A percentile compares a stretch with the other conserved stretches of the same genome.
phyloP scores from a whole-genome alignment of 2,113 vertebrate genomes.

The Marmota monax region DNA sequence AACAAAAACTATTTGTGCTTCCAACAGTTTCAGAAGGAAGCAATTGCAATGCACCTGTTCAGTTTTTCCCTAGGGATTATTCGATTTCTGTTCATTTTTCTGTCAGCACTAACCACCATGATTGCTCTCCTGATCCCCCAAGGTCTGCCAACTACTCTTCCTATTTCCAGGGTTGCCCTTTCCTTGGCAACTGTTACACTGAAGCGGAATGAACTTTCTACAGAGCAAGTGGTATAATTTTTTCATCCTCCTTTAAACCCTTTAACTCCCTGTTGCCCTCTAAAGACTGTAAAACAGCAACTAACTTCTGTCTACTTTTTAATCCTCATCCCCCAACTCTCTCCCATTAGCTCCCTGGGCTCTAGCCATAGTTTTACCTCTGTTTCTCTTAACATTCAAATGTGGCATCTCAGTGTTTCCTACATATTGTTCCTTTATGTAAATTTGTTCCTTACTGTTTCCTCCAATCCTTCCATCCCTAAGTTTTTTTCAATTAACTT shows the following conservation, averaged over 20 bases:
- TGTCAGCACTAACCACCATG: neutral
- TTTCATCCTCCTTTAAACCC: neutral
- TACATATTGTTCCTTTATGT: neutral
- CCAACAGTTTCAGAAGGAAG: slow-evolving; percentile 6
- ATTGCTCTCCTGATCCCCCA: neutral
- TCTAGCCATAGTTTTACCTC: neutral
- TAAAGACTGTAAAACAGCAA: neutral
- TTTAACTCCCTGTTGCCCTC: neutral
- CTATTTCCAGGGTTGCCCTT: neutral
- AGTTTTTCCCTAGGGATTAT: neutral
- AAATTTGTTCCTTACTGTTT: neutral
- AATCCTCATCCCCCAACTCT: neutral
- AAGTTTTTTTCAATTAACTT: slow-evolving; percentile 7
- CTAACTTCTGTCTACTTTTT: neutral
- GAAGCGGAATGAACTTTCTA: neutral
- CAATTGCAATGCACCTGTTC: slow-evolving; percentile 25
- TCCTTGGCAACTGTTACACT: neutral
- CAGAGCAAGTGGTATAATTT: neutral
- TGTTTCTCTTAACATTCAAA: neutral
- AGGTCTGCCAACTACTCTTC: neutral
- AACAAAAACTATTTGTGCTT: neutral
- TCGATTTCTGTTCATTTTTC: neutral
- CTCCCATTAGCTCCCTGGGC: neutral
- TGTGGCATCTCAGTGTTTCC: neutral
- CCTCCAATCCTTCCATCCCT: neutral